phyloP scores from a whole-genome alignment of 2,797 vertebrate genomes.

The Darevskia mixta region DNA sequence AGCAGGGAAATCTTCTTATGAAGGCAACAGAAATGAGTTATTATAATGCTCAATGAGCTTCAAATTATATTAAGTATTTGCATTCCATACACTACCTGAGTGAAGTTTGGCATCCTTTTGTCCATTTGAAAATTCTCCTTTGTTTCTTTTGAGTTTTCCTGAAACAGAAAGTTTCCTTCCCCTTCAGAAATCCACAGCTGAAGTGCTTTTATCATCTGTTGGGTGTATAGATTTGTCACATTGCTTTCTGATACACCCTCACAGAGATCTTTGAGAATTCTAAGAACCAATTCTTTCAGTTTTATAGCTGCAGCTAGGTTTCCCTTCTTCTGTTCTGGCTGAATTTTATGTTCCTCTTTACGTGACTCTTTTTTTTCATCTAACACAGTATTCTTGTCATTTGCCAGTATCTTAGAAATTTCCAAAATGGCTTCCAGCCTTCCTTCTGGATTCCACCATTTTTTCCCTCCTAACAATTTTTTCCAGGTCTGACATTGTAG shows the following conservation, averaged over 20 bases:
- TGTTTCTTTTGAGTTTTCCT: slow-evolving; percentile 42
- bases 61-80: neutral
- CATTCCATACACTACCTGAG: neutral
- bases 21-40: neutral
- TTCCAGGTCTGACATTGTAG: slow-evolving; percentile 63
- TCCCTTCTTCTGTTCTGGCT: slow-evolving; percentile 49
- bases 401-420: neutral
- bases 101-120: neutral
- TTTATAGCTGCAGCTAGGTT: slow-evolving; percentile 32
- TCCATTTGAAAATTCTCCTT: slow-evolving; percentile 20
- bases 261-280: slow-evolving; percentile 69
- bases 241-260: slow-evolving; percentile 74
- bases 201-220: slow-evolving; percentile 68
- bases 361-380: neutral
- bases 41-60: neutral
- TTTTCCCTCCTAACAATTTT: slow-evolving; percentile 18
- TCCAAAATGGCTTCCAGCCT: slow-evolving; percentile 28
- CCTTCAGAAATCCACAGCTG: slow-evolving; percentile 71
- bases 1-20: neutral
- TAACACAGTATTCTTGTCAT: neutral
- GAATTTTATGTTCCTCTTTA: neutral
- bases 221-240: slow-evolving; percentile 64
- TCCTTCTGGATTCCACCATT: slow-evolving; percentile 40
- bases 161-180: slow-evolving; percentile 70
- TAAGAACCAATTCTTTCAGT: slow-evolving; percentile 47